These are phyloP conservation scores for Idaea aversata DNA, from an alignment of 2,888 invertebrate species.

Conservation along the genomic window DNA sequence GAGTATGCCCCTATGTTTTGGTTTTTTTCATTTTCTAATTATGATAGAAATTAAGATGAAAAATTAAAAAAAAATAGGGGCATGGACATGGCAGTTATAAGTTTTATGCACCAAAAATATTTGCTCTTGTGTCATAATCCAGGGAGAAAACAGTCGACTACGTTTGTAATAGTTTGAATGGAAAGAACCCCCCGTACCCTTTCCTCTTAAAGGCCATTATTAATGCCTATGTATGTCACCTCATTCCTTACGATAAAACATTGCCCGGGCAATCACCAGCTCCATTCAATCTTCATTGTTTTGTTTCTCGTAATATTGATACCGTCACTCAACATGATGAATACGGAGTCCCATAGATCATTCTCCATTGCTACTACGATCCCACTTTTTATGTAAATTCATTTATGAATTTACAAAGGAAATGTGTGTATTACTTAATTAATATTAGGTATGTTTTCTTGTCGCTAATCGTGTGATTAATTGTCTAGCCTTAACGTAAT, in stretches of 20 bases:
- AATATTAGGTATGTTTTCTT: neutral
- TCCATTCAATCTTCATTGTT: slow-evolving; percentile 26
- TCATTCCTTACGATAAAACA: neutral
- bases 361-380: slow-evolving; percentile 6
- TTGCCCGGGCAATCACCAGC: neutral
- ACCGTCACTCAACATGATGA: slow-evolving; percentile 43
- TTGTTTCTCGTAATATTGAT: slow-evolving; percentile 36
- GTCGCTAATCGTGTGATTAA: neutral
- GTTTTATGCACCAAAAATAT: too few relatives aligned
- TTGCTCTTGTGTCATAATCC: too few relatives aligned
- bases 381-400: neutral
- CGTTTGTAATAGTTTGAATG: too few relatives aligned
- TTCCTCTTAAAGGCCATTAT: too few relatives aligned
- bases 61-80: too few relatives aligned
- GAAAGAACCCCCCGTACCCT: too few relatives aligned
- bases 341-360: slow-evolving; percentile 27
- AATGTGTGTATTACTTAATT: neutral
- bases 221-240: neutral
- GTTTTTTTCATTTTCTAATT: too few relatives aligned
- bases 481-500: neutral
- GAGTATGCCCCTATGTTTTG: too few relatives aligned
- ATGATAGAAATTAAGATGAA: too few relatives aligned
- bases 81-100: too few relatives aligned
- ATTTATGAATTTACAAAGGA: neutral
- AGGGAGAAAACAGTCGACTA: too few relatives aligned